Conservation (phyloP, 2,888 invertebrate genomes). For the Archips crataeganus region DNA sequence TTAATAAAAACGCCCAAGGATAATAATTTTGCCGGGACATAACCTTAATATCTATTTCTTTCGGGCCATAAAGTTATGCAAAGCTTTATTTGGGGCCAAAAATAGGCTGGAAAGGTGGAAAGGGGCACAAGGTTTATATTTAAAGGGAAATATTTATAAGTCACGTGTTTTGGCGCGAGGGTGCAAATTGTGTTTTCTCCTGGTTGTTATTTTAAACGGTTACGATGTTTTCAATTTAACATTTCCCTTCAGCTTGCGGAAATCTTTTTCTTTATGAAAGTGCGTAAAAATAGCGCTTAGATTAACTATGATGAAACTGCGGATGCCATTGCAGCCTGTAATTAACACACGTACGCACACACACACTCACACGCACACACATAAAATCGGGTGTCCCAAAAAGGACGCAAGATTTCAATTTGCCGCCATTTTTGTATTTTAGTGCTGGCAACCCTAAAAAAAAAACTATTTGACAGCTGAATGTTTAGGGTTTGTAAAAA, state of each 20-base stretch:
- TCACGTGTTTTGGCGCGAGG: not conserved
- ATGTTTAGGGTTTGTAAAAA: too few relatives aligned
- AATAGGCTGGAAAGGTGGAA: constrained; percentile 4
- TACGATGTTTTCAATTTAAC: not conserved
- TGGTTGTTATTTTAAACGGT: not conserved
- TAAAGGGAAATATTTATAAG: constrained; percentile 22
- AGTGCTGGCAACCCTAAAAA: too few relatives aligned
- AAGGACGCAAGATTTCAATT: too few relatives aligned
- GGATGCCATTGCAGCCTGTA: too few relatives aligned
- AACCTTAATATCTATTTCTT: constrained; percentile 1
- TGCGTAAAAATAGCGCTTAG: too few relatives aligned
- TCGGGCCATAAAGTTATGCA: constrained; percentile 28
- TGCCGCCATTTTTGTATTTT: too few relatives aligned
- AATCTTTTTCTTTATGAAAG: not conserved
- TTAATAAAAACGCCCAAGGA: not conserved
- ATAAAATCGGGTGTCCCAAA: too few relatives aligned
- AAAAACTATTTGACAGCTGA: too few relatives aligned
- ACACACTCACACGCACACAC: too few relatives aligned
- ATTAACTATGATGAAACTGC: too few relatives aligned
- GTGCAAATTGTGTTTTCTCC: not conserved
- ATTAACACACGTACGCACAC: too few relatives aligned
- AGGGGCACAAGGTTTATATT: constrained; percentile 20
- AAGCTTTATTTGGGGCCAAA: constrained; percentile 14
- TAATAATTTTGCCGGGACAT: constrained; percentile 5
- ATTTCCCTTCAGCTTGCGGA: not conserved